A percentile compares a stretch with the other conserved stretches of the same genome.
These are phyloP conservation scores for Iphiclides podalirius DNA, from an alignment of 2,888 invertebrate species.

Conservation along the genomic window DNA sequence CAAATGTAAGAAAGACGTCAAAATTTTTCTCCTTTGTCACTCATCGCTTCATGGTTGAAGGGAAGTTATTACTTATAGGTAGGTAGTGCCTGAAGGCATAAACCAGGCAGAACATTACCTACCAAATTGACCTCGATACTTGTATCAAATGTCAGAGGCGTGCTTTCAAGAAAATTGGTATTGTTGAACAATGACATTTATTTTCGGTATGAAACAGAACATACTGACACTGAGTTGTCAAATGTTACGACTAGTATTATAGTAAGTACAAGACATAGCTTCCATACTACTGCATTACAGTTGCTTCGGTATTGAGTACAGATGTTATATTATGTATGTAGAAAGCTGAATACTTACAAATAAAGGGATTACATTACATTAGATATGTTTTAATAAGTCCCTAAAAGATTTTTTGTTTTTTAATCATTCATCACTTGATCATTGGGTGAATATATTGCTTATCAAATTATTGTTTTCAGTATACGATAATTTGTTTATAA, in stretches of 20 bases:
- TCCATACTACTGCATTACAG: background rate
- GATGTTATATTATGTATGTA: too few species aligned
- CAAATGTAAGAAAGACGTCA: slow-evolving; percentile 19
- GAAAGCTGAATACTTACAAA: too few species aligned
- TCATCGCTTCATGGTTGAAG: slow-evolving; percentile 1
- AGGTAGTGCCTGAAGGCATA: slow-evolving; percentile 6
- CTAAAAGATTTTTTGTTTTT: too few species aligned
- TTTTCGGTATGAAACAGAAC: slow-evolving; percentile 23
- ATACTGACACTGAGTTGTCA: slow-evolving; percentile 18
- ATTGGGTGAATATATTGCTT: too few species aligned
- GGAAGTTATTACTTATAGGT: slow-evolving; percentile 10
- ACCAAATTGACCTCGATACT: slow-evolving; percentile 28
- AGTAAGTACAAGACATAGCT: slow-evolving; percentile 6
- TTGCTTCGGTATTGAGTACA: too few species aligned
- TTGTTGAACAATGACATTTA: slow-evolving; percentile 31
- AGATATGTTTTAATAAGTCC: too few species aligned
- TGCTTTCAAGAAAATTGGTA: slow-evolving; percentile 38
- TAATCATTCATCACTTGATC: too few species aligned
- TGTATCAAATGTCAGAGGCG: slow-evolving; percentile 36
- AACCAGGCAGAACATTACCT: slow-evolving; percentile 19
- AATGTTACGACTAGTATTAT: slow-evolving; percentile 22
- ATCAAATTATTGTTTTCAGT: too few species aligned
- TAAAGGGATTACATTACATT: too few species aligned
- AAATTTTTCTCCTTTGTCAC: slow-evolving; percentile 19
- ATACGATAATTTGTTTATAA: too few species aligned